Percentiles rank a stretch among this genome's conserved stretches.
These are phyloP conservation scores for Rhagonycha fulva DNA, from an alignment of 2,888 invertebrate species.

Conservation along the genomic window DNA sequence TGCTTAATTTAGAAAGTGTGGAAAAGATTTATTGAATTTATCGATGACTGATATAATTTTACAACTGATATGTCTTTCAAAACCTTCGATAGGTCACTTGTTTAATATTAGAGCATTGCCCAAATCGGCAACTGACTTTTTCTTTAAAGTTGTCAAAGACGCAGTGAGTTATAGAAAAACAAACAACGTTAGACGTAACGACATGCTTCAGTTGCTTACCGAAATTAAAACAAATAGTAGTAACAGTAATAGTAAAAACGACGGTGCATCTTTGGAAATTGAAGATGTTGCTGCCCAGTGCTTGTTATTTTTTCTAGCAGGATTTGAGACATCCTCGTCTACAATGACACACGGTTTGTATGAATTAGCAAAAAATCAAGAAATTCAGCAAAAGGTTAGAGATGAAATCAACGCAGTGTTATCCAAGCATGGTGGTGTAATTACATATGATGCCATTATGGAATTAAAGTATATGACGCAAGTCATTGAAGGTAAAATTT, in stretches of 20 bases:
- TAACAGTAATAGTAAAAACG: not conserved
- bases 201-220: constrained; percentile 31
- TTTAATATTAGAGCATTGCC: too few relatives aligned
- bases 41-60: constrained; percentile 13
- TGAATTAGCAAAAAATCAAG: constrained; percentile 56
- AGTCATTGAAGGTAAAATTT: constrained; percentile 48
- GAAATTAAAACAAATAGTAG: constrained; percentile 31
- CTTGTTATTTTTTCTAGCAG: constrained; percentile 56
- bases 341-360: constrained; percentile 54
- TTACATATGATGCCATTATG: constrained; percentile 53
- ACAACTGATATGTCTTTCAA: constrained; percentile 44
- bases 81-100: constrained; percentile 49
- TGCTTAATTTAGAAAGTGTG: constrained; percentile 52
- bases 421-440: constrained; percentile 41
- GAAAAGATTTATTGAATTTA: constrained; percentile 8
- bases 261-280: constrained; percentile 28
- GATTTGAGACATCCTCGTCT: constrained; percentile 57
- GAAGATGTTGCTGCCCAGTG: constrained; percentile 49
- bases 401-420: constrained; percentile 48
- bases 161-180: too few relatives aligned
- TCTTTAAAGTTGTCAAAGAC: too few relatives aligned
- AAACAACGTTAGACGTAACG: too few relatives aligned
- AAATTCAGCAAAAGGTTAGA: constrained; percentile 54
- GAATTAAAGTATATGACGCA: constrained; percentile 56
- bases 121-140: too few relatives aligned